Base-by-base conservation (phyloP, 2,797 vertebrate genomes). In the Knipowitschia caucasica region DNA sequence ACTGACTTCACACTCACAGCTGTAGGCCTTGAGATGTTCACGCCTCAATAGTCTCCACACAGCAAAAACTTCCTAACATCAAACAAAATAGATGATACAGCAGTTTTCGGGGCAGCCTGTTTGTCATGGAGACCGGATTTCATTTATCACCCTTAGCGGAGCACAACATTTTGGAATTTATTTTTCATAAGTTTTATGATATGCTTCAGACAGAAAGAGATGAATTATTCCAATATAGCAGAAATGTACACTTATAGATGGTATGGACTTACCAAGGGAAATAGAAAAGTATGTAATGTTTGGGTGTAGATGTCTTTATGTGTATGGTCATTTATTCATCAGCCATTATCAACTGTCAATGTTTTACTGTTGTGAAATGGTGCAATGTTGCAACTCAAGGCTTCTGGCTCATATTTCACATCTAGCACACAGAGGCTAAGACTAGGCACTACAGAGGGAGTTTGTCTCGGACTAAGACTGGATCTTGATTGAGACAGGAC, bases 61-160 rank as follows among this genome's bases (percentile, higher is more conserved):
- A 62, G 67, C 50, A 77, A 67, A 73, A 42, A 74, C 67, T 56
- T 71, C 42, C 51, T 49, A 62, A 50, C 63, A 62, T 39, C 18
- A 45, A 56, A 60, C 56, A 62, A 56, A 67, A 69, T 58, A 36
- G 65, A 71, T 63, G 71, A 69, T 75, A 36, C 55, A 59, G 56
- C 64, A 53, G 53, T 68, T 75, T 38, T 64, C 45, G 67, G 44
- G 33, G 14, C 62, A 67, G 69, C 65, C 50, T 35, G 52, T 71
- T 80, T 71, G 61, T 77, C 67, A 64, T 47, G 59, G 71, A 71
- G 66, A 51, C 67, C 56, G 62, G 64, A 69, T 67, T 69, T 66
- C 61, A 78, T 77, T 71, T 53, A 72, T 73, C 59, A 64, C 47
- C n/a, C 27, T 55, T 50, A 59, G 47, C 42, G 39, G 42, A 18